phyloP scores from a whole-genome alignment of 1,140 invertebrate genomes.

The Brevipalpus yothersi region DNA sequence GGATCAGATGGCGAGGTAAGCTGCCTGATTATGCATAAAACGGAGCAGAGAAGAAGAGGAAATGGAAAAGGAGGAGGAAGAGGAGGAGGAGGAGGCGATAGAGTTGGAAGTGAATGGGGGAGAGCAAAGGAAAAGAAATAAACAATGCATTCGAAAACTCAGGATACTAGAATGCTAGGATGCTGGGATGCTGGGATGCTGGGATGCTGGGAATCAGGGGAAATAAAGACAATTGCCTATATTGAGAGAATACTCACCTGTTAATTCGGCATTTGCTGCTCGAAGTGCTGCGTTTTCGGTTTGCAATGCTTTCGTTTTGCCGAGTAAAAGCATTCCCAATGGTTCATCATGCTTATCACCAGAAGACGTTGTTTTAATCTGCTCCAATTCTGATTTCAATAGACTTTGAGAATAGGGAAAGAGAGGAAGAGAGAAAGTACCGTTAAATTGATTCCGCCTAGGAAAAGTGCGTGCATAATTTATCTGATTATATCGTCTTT shows the following conservation, averaged over 20 bases:
- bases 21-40: slow-evolving; percentile 12
- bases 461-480: too few relatives aligned
- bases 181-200: too few relatives aligned
- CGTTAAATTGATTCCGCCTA: too few relatives aligned
- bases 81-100: too few relatives aligned
- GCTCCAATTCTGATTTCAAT: slow-evolving; percentile 13
- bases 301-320: slow-evolving; percentile 44
- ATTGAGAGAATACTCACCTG: slow-evolving; percentile 8
- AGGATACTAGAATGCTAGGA: not conserved
- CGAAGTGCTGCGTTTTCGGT: slow-evolving; percentile 25
- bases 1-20: not conserved
- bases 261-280: slow-evolving; percentile 17
- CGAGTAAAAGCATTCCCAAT: slow-evolving; percentile 45
- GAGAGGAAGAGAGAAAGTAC: not conserved
- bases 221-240: not conserved
- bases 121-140: not conserved
- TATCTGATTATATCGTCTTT: too few relatives aligned
- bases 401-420: not conserved
- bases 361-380: slow-evolving; percentile 9
- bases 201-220: too few relatives aligned
- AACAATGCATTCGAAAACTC: not conserved
- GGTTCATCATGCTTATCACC: slow-evolving; percentile 27
- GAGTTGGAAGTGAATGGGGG: too few relatives aligned
- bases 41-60: too few relatives aligned
- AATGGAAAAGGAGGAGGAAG: too few relatives aligned